phyloP scores from a whole-genome alignment of 2,888 invertebrate genomes.

The Melipona bicolor region DNA sequence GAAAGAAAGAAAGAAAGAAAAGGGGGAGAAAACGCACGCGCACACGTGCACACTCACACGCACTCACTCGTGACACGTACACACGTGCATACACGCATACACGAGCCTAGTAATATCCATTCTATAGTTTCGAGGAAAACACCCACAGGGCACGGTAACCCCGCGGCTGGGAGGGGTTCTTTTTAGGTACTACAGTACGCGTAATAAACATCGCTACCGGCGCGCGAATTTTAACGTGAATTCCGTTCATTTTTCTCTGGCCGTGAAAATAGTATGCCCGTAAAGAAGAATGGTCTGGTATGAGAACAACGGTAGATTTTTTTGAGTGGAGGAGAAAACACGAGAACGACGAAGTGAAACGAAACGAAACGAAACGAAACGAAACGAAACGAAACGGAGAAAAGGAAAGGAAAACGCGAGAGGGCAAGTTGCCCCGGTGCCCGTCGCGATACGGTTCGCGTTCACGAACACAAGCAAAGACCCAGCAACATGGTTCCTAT shows the following conservation, averaged over 20 bases:
- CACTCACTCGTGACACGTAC: slow-evolving; percentile 26
- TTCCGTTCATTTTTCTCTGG: slow-evolving; percentile 25
- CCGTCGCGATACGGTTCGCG: slow-evolving; percentile 61
- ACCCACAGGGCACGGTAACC: slow-evolving; percentile 50
- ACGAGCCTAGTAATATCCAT: slow-evolving; percentile 35
- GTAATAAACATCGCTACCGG: slow-evolving; percentile 16
- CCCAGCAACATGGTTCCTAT: slow-evolving; percentile 84
- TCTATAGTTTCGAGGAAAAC: slow-evolving; percentile 18
- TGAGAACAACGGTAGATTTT: not conserved
- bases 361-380: not conserved
- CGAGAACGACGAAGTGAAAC: not conserved
- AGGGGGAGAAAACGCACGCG: slow-evolving; percentile 24
- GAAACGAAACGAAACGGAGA: not conserved
- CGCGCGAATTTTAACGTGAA: slow-evolving; percentile 35
- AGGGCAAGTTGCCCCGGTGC: slow-evolving; percentile 45
- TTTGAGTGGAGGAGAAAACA: not conserved
- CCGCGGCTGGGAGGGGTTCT: slow-evolving; percentile 57
- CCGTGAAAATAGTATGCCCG: not conserved
- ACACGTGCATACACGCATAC: slow-evolving; percentile 28
- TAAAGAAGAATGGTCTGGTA: slow-evolving; percentile 10
- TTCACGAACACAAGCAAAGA: slow-evolving; percentile 71
- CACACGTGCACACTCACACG: slow-evolving; percentile 30
- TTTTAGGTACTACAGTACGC: slow-evolving; percentile 8
- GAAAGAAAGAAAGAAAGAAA: not conserved
- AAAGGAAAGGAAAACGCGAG: not conserved